Evolutionary conservation across 1,140 invertebrate genomes (phyloP).

Genomic region (Bombus confusus): DNA sequence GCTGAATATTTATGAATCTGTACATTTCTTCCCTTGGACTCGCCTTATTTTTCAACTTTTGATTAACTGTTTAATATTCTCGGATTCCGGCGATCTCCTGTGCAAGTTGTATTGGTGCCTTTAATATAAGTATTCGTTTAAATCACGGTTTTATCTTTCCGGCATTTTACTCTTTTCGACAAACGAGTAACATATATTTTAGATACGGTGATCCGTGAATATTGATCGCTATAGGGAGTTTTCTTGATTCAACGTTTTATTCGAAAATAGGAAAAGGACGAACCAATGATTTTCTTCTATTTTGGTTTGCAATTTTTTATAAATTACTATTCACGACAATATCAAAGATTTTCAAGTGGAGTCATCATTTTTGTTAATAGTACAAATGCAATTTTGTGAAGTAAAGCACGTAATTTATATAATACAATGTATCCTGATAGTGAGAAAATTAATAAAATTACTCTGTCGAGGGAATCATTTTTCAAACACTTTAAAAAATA

Average conservation of each 20-base stretch:
- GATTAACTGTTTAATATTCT: constrained; percentile 19
- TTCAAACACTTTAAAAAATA: too few relatives aligned
- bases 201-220: neutral
- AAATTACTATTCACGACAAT: too few relatives aligned
- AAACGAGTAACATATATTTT: neutral
- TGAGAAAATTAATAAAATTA: too few relatives aligned
- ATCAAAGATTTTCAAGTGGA: too few relatives aligned
- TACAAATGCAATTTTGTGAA: too few relatives aligned
- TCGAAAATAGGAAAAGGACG: neutral
- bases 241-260: neutral
- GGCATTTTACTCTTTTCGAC: neutral
- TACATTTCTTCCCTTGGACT: neutral
- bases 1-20: constrained; percentile 3
- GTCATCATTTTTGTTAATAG: too few relatives aligned
- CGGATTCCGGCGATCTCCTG: neutral
- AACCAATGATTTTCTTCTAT: neutral
- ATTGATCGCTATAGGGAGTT: neutral
- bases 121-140: constrained; percentile 18
- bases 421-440: too few relatives aligned
- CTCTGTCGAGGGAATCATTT: too few relatives aligned
- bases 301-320: too few relatives aligned
- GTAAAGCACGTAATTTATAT: too few relatives aligned
- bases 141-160: constrained; percentile 12
- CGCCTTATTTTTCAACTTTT: constrained; percentile 23
- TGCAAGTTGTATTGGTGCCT: neutral